phyloP scores from a whole-genome alignment of 2,797 vertebrate genomes.

The Girardinus metallicus region DNA sequence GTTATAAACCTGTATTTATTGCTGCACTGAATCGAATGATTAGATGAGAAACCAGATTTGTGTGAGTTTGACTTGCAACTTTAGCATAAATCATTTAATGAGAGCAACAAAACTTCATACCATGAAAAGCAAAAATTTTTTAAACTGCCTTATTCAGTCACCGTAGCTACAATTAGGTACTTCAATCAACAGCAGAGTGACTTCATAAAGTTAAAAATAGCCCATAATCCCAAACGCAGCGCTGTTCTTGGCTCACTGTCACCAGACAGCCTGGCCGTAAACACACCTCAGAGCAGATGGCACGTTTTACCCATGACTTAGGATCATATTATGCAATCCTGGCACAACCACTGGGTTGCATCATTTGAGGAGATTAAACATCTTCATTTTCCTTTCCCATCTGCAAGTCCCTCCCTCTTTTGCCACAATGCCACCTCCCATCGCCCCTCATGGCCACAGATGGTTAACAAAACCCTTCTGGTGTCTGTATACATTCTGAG shows the following conservation, averaged over 20 bases:
- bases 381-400: slow-evolving; percentile 46
- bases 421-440: slow-evolving; percentile 49
- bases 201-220: slow-evolving; percentile 1
- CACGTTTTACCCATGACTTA: slow-evolving; percentile 46
- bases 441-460: slow-evolving; percentile 54
- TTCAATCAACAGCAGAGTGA: slow-evolving; percentile 6
- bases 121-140: not conserved
- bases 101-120: not conserved
- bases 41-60: not conserved
- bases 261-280: slow-evolving; percentile 48
- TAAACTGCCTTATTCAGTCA: not conserved
- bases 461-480: slow-evolving; percentile 52
- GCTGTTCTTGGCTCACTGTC: slow-evolving; percentile 19
- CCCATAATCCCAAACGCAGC: slow-evolving; percentile 1
- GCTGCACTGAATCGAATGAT: not conserved
- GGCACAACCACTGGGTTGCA: slow-evolving; percentile 63
- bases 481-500: not conserved
- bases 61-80: not conserved
- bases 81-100: not conserved
- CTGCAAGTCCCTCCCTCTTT: slow-evolving; percentile 18
- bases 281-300: slow-evolving; percentile 70
- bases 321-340: slow-evolving; percentile 65
- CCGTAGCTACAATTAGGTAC: not conserved
- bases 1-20: not conserved
- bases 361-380: slow-evolving; percentile 74